phyloP scores from a whole-genome alignment of 2,888 invertebrate genomes.

The Rhabditophanes sp. region DNA sequence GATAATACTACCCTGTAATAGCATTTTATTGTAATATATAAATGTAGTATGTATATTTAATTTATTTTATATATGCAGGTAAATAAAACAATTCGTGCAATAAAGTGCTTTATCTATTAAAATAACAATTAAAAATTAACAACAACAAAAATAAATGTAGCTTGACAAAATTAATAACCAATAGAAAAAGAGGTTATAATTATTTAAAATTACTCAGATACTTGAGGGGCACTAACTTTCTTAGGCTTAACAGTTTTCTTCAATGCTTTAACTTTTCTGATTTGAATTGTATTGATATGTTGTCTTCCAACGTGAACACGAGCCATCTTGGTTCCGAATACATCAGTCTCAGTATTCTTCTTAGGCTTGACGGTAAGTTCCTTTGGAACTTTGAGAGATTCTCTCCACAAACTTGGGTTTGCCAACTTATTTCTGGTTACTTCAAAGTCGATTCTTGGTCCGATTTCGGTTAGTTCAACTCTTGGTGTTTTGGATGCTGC shows the following conservation, averaged over 20 bases:
- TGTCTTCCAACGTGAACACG: constrained; percentile 83
- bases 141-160: too few species aligned
- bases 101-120: constrained; percentile 4
- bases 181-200: too few species aligned
- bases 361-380: constrained; percentile 64
- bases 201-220: too few species aligned
- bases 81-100: too few species aligned
- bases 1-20: too few species aligned
- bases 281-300: constrained; percentile 66
- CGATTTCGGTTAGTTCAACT: constrained; percentile 79
- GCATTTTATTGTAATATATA: too few species aligned
- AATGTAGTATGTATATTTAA: too few species aligned
- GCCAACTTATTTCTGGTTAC: constrained; percentile 72
- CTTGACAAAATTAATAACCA: too few species aligned
- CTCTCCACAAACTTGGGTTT: constrained; percentile 60
- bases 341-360: constrained; percentile 76
- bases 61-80: too few species aligned
- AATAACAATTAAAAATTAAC: constrained; percentile 3
- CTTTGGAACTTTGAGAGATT: constrained; percentile 56
- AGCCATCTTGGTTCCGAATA: constrained; percentile 72
- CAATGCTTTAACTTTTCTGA: constrained; percentile 46
- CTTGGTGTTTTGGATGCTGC: constrained; percentile 58
- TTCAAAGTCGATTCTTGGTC: constrained; percentile 73
- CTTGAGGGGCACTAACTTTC: too few species aligned
- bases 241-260: constrained; percentile 11